These are phyloP conservation scores for Drosophila subpulchrella DNA, from an alignment of 1,140 invertebrate genomes.

Conservation along the genomic window DNA sequence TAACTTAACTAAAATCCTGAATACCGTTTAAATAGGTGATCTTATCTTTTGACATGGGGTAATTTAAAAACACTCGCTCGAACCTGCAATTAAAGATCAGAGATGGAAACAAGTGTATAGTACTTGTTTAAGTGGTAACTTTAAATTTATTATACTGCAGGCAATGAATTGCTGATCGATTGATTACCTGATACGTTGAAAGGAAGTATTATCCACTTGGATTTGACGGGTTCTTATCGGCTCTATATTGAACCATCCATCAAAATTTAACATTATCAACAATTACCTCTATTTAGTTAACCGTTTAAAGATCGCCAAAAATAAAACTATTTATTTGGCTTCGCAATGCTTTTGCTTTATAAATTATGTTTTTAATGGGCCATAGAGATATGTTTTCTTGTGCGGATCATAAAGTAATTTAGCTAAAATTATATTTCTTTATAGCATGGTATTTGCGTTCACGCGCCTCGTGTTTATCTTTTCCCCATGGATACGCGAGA, in stretches of 20 bases:
- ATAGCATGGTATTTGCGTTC: conserved; percentile 38
- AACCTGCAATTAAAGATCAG: not conserved
- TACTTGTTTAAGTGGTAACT: not conserved
- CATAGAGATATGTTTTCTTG: conserved; percentile 14
- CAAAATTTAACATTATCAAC: conserved; percentile 49
- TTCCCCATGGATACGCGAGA: conserved; percentile 18
- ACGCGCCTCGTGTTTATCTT: conserved; percentile 27
- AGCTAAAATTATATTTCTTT: conserved; percentile 39
- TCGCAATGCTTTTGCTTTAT: no score
- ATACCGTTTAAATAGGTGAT: not conserved
- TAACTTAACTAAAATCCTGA: not conserved
- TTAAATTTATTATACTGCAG: not conserved
- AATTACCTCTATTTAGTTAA: conserved; percentile 45
- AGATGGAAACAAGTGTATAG: not conserved
- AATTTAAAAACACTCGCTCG: not conserved
- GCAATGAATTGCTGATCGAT: conserved; percentile 9
- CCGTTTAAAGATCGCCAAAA: conserved; percentile 9
- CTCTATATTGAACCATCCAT: conserved; percentile 35
- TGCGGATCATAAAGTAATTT: conserved; percentile 15
- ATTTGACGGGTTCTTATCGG: conserved; percentile 31
- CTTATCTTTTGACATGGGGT: not conserved
- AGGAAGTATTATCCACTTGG: conserved; percentile 33
- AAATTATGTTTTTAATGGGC: conserved; percentile 14
- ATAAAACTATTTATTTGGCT: not conserved
- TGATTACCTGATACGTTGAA: not conserved